These are phyloP conservation scores for Phrixothrix hirtus DNA, from an alignment of 2,888 invertebrate genomes.

Conservation along the genomic window DNA sequence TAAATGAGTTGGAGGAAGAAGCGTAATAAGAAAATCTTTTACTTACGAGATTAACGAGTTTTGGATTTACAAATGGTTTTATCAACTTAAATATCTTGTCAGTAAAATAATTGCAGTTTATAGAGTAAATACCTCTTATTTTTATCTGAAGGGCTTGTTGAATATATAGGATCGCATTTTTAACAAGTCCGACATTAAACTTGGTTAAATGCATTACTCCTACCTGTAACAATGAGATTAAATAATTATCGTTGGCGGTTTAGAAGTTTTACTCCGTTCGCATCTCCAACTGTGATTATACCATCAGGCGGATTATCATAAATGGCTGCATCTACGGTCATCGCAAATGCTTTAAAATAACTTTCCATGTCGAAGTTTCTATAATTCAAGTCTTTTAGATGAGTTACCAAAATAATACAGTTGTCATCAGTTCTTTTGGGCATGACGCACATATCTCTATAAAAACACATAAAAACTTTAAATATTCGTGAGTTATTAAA, in stretches of 20 bases:
- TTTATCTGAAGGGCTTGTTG: neutral
- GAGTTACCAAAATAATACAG: conserved; percentile 65
- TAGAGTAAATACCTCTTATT: neutral
- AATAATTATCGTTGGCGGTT: neutral
- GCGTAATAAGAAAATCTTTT: too few species aligned
- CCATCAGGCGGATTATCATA: conserved; percentile 63
- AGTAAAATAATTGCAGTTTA: neutral
- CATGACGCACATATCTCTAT: conserved; percentile 54
- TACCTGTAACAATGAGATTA: neutral
- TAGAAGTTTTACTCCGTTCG: conserved; percentile 60
- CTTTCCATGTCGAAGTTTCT: conserved; percentile 63
- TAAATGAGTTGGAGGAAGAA: too few species aligned
- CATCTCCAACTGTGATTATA: conserved; percentile 69
- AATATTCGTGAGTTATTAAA: neutral
- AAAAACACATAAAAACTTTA: neutral
- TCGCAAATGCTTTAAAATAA: conserved; percentile 59
- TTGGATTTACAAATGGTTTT: too few species aligned
- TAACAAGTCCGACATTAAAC: neutral
- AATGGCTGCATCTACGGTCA: conserved; percentile 58
- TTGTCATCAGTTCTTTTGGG: conserved; percentile 64
- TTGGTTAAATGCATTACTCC: neutral
- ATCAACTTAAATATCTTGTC: neutral
- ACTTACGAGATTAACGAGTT: too few species aligned
- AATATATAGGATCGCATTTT: neutral
- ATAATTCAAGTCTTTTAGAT: conserved; percentile 61